Conservation (phyloP, 2,113 vertebrate species). For the Alethe diademata region DNA sequence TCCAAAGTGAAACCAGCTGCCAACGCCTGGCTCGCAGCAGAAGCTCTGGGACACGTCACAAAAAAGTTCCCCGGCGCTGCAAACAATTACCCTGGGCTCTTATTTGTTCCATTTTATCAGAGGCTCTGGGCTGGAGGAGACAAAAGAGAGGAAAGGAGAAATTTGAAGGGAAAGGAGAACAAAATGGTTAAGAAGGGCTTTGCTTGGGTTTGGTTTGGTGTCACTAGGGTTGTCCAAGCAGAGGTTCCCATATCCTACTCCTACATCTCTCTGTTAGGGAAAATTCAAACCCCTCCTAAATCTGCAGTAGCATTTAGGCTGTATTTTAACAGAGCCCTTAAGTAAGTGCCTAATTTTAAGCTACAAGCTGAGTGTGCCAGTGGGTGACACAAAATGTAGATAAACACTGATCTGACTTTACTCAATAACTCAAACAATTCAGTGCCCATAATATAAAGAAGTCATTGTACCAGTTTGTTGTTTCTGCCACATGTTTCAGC, state of each 20-base stretch:
- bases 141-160: background rate
- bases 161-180: background rate
- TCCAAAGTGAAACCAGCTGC: slow-evolving; percentile 82
- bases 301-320: background rate
- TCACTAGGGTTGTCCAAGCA: background rate
- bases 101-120: background rate
- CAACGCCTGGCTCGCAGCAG: slow-evolving; percentile 47
- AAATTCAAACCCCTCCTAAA: background rate
- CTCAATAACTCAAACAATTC: background rate
- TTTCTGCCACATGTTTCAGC: background rate
- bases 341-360: background rate
- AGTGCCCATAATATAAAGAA: background rate
- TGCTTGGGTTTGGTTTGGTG: background rate
- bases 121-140: background rate
- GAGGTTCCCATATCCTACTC: background rate
- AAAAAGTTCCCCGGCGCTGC: slow-evolving; percentile 15
- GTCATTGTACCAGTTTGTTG: background rate
- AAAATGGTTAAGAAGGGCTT: background rate
- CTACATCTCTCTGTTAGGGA: background rate
- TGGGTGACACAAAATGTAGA: background rate
- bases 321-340: background rate
- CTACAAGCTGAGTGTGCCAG: background rate
- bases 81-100: slow-evolving; percentile 22
- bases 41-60: slow-evolving; percentile 20
- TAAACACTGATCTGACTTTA: background rate